Evolutionary conservation across 2,797 vertebrate genomes (phyloP).

Genomic region (Coendou prehensilis): DNA sequence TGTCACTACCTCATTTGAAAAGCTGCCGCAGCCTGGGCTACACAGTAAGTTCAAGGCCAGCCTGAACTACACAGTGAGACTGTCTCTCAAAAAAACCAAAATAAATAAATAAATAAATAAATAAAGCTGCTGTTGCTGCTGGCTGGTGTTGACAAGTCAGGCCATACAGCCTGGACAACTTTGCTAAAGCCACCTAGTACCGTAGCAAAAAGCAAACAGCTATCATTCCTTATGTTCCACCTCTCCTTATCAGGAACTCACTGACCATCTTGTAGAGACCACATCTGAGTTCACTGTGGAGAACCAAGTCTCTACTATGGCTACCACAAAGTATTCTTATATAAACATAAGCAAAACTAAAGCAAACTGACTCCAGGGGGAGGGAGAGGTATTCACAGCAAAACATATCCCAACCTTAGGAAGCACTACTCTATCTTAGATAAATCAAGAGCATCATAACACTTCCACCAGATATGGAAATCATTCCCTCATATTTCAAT

Average conservation of each 20-base stretch:
- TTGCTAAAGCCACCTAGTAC: not conserved
- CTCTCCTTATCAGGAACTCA: slow-evolving; percentile 8
- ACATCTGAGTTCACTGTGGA: not conserved
- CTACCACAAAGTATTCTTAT: not conserved
- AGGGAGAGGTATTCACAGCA: not conserved
- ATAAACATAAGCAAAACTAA: not conserved
- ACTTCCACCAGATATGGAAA: not conserved
- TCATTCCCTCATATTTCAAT: not conserved
- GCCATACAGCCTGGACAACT: not conserved
- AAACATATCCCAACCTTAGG: not conserved
- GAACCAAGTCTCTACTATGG: not conserved
- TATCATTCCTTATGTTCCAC: not conserved
- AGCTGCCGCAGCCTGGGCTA: not conserved
- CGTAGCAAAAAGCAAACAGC: not conserved
- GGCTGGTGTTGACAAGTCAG: not conserved
- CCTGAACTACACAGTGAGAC: not conserved
- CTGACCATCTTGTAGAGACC: not conserved
- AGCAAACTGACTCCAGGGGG: not conserved
- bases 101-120: not conserved
- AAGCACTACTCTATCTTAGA: not conserved
- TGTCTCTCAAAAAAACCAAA: not conserved
- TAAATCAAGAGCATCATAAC: not conserved
- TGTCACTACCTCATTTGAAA: not conserved
- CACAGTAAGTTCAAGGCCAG: not conserved
- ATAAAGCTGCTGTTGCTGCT: not conserved